Percentiles rank a stretch among this genome's conserved stretches.
Conservation (phyloP, 2,113 vertebrate species). For the Periophthalmodon schlosseri region DNA sequence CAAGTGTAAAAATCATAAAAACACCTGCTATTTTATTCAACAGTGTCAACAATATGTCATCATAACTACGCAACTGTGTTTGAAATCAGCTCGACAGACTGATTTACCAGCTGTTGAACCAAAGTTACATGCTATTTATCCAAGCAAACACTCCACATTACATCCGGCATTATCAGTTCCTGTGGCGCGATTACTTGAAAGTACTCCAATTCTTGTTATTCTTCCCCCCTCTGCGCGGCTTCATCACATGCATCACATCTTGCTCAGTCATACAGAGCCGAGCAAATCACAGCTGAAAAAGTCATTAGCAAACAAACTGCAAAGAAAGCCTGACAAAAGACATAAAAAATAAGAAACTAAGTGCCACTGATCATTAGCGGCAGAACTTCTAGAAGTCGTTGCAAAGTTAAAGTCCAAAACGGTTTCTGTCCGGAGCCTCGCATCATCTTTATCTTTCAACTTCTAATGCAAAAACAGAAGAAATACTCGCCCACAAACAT, state of each 20-base stretch:
- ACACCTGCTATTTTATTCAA: no score
- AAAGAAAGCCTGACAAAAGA: constrained; percentile 35
- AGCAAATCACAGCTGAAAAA: constrained; percentile 39
- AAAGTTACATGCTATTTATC: constrained; percentile 7
- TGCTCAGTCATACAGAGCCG: constrained; percentile 43
- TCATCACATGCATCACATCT: constrained; percentile 30
- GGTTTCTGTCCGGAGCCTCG: constrained; percentile 20
- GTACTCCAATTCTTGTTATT: constrained; percentile 14
- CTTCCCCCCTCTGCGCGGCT: constrained; percentile 12
- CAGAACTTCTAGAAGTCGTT: constrained; percentile 43
- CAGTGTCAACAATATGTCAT: no score
- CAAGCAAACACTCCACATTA: not conserved
- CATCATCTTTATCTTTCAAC: constrained; percentile 27
- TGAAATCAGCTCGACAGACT: not conserved
- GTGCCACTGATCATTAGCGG: constrained; percentile 43
- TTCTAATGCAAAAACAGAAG: constrained; percentile 2
- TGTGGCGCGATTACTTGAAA: constrained; percentile 22
- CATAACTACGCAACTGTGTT: not conserved
- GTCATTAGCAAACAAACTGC: constrained; percentile 31
- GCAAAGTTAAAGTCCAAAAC: constrained; percentile 33
- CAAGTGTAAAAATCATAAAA: no score
- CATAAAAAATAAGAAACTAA: constrained; percentile 16
- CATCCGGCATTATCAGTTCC: constrained; percentile 9
- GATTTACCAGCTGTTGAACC: not conserved
- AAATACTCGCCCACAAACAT: not conserved